Conservation (phyloP, 2,113 vertebrate species). For the Neogale vison region DNA sequence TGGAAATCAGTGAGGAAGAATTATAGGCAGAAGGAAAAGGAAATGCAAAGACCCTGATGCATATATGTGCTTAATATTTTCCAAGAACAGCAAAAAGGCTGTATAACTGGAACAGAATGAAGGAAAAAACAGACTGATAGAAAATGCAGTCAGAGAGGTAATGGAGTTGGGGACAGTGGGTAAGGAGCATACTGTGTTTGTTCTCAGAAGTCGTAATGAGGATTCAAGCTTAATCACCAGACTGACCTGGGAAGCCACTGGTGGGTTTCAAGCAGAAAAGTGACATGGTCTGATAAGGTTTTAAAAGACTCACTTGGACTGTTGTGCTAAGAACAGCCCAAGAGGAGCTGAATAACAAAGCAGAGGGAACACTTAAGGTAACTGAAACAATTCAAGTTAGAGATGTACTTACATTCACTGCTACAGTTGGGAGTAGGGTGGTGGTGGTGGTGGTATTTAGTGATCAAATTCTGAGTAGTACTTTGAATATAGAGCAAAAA, state of each 20-base stretch:
- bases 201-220: not conserved
- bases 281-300: not conserved
- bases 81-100: not conserved
- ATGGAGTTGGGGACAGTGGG: not conserved
- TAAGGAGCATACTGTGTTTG: not conserved
- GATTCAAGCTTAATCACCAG: not conserved
- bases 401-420: not conserved
- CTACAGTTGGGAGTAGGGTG: not conserved
- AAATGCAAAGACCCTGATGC: not conserved
- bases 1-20: not conserved
- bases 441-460: not conserved
- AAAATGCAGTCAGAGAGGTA: not conserved
- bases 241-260: not conserved
- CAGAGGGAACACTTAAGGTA: not conserved
- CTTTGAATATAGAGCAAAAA: conserved; percentile 6
- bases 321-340: not conserved
- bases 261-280: not conserved
- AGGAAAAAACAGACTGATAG: not conserved
- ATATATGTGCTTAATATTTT: not conserved
- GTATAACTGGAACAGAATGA: not conserved
- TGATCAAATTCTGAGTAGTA: not conserved
- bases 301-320: not conserved
- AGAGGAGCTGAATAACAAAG: not conserved
- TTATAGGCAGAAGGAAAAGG: not conserved
- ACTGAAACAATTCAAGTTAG: not conserved